Percentiles rank a stretch among this genome's conserved stretches.
Conservation (phyloP, 2,888 invertebrate genomes). For the Dendrolimus pini region DNA sequence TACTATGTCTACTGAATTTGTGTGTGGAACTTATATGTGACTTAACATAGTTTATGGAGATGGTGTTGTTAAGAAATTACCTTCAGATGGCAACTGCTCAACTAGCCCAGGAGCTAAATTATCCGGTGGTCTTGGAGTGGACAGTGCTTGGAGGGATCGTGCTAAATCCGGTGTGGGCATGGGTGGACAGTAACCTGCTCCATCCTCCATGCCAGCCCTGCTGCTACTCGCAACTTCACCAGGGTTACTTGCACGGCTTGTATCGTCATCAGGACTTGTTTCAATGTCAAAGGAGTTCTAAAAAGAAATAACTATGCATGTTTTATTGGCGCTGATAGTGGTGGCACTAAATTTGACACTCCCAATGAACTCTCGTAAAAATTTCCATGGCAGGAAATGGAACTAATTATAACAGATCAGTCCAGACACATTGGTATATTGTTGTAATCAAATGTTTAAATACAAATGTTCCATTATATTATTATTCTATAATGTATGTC, state of each 20-base stretch:
- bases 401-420: no score
- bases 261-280: constrained; percentile 65
- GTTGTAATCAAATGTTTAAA: no score
- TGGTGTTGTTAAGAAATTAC: constrained; percentile 32
- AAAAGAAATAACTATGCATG: constrained; percentile 8
- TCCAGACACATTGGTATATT: no score
- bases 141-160: constrained; percentile 78
- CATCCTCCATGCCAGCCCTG: constrained; percentile 18
- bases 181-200: constrained; percentile 43
- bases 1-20: no score
- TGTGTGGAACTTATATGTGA: no score
- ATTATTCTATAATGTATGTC: no score
- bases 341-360: no score
- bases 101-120: constrained; percentile 79
- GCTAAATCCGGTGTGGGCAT: constrained; percentile 75
- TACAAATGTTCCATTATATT: no score
- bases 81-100: constrained; percentile 84
- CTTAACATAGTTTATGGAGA: no score
- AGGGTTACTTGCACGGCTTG: constrained; percentile 50
- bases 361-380: no score
- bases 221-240: constrained; percentile 49
- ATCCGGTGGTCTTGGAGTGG: constrained; percentile 76
- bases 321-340: no score
- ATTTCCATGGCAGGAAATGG: no score
- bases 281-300: constrained; percentile 66